These are phyloP conservation scores for Hyalella azteca DNA, from an alignment of 2,888 invertebrate species.

Conservation along the genomic window DNA sequence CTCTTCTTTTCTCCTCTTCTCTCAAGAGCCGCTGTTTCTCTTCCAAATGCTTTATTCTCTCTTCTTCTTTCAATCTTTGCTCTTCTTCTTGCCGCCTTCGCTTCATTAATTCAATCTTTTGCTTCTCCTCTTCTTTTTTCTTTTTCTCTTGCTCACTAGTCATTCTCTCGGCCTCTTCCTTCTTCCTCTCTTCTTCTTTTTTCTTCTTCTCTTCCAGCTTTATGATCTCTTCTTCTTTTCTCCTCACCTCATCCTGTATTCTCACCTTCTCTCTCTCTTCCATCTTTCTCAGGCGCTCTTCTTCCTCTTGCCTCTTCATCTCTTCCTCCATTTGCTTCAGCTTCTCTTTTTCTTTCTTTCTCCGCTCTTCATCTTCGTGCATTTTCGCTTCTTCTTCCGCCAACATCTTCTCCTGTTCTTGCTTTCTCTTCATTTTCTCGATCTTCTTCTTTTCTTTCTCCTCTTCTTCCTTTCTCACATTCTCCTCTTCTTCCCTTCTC, in stretches of 20 bases:
- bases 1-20: background rate
- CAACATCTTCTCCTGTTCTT: background rate
- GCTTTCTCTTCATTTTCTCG: background rate
- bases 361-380: slow-evolving; percentile 2
- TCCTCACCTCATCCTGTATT: background rate
- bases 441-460: background rate
- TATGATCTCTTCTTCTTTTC: background rate
- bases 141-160: background rate
- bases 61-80: background rate
- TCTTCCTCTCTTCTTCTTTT: background rate
- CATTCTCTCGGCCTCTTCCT: slow-evolving; percentile 5
- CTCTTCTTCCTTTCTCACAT: background rate
- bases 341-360: background rate
- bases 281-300: background rate
- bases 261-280: slow-evolving; percentile 4
- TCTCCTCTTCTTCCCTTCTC: background rate
- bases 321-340: background rate
- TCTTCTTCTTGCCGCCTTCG: background rate
- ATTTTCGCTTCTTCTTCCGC: background rate
- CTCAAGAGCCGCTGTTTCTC: background rate
- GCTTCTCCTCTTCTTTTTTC: slow-evolving; percentile 27
- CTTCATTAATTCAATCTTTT: background rate
- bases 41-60: background rate
- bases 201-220: slow-evolving; percentile 24
- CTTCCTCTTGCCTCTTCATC: background rate